These are phyloP conservation scores for Trichoplax adhaerens DNA, from an alignment of 37 sponge, comb jelly and placozoan genomes.

Conservation along the genomic window DNA sequence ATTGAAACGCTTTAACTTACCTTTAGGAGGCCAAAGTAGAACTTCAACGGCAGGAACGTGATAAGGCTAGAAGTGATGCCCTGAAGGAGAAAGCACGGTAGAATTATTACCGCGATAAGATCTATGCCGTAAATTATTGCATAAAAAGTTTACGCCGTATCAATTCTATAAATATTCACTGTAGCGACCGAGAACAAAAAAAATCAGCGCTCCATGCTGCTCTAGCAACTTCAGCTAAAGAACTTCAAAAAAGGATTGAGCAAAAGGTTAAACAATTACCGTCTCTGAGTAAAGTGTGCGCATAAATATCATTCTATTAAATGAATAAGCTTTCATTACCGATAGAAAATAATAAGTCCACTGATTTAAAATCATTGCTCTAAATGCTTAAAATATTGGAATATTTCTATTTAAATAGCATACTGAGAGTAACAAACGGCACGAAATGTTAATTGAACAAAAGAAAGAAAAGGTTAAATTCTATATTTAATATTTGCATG, in stretches of 20 bases:
- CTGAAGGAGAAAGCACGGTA: conserved; percentile 49
- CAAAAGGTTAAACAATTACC: conserved; percentile 22
- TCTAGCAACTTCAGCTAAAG: conserved; percentile 20
- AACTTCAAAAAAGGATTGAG: conserved; percentile 52
- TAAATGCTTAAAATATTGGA: too few species aligned
- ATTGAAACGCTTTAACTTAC: not conserved
- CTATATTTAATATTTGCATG: not conserved
- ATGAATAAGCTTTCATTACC: too few species aligned
- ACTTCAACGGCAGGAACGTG: conserved; percentile 28
- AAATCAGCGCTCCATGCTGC: conserved; percentile 38
- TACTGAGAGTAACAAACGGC: conserved; percentile 35
- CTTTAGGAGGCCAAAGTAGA: conserved; percentile 42
- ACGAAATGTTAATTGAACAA: conserved; percentile 56
- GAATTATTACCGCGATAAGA: not conserved
- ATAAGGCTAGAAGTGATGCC: conserved; percentile 46
- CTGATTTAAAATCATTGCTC: too few species aligned
- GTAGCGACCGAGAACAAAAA: conserved; percentile 51
- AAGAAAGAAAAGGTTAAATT: conserved; percentile 28
- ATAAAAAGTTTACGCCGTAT: not conserved
- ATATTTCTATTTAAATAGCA: conserved; percentile 13
- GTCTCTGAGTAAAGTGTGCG: too few species aligned
- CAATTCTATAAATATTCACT: not conserved
- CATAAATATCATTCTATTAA: too few species aligned
- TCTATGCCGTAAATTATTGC: not conserved
- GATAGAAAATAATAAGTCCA: too few species aligned